Base-by-base conservation (phyloP, 2,113 vertebrate species). In the Oceanites oceanicus region DNA sequence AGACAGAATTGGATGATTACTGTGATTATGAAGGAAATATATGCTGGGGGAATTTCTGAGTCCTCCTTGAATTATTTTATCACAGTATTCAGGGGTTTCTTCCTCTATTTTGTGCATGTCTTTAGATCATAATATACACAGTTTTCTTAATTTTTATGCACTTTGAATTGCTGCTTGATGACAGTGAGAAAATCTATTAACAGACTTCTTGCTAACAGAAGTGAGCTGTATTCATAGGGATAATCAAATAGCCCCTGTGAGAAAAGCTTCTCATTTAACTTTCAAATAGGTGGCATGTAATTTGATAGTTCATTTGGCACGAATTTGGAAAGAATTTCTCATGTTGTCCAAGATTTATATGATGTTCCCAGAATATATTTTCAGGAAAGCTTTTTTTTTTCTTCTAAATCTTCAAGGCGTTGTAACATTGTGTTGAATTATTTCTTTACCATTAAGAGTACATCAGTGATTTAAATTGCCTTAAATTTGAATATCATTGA, bases 111-210 rank as follows among this genome's bases (percentile, higher is more conserved):
- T 79, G 14, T 78, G 5, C 19, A 44, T 36, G 10, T 68, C 20
- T 78, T 81, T 47, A 15, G 50, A 30, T 80, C 9, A 29, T 63
- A 55, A 55, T 47, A 42, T 12, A 29, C 15, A 55, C 9, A 45
- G 32, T 52, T 87, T 89, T 74, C 13, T 59, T 75, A 90, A 68
- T 15, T 86, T 44, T 63, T 75, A 30, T 0, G 0, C 20, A 52
- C 23, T 87, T 67, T 3, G 22, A 81, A 87, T 89, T 68, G 12
- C 27, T 94, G 30, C 53, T 81, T 7, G 1, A 25, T 52, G 55
- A 56, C 34, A 85, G 61, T 68, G 27, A 95, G 50, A 94, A 95
- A 96, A 91, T n/a, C 58, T 87, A 61, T 89, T 95, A 94, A 55
- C 56, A 96, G 56, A 20, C 29, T 72, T 65, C 29, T 78, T 56